Percentiles rank a stretch among this genome's conserved stretches.
phyloP scores from a whole-genome alignment of 2,888 invertebrate species.

The Ernsta delagoae region DNA sequence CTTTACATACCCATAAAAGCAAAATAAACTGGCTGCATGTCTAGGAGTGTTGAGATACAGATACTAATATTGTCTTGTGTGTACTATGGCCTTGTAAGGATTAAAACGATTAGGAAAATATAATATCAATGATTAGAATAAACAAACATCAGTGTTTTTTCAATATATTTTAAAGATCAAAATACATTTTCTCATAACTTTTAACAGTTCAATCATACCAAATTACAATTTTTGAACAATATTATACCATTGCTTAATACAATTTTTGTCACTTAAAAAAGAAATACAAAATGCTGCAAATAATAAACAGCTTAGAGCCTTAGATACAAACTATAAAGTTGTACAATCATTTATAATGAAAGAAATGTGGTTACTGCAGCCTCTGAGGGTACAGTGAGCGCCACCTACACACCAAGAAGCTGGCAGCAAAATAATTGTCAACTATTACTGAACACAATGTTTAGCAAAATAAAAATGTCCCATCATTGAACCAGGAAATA shows the following conservation, averaged over 20 bases:
- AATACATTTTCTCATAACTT: too few relatives aligned
- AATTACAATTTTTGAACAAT: conserved; percentile 57
- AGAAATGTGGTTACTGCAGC: conserved; percentile 38
- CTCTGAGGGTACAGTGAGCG: conserved; percentile 38
- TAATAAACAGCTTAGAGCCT: conserved; percentile 71
- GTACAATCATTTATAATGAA: conserved; percentile 38
- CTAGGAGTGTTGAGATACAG: too few relatives aligned
- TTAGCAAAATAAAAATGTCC: conserved; percentile 68
- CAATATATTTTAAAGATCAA: too few relatives aligned
- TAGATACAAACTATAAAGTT: conserved; percentile 31
- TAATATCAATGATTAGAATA: too few relatives aligned
- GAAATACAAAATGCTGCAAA: conserved; percentile 71
- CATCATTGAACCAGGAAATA: conserved; percentile 68
- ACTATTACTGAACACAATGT: conserved; percentile 52
- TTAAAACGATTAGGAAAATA: too few relatives aligned
- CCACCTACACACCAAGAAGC: conserved; percentile 41
- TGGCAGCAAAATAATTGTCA: conserved; percentile 57
- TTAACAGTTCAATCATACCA: too few relatives aligned
- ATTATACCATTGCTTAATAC: conserved; percentile 58
- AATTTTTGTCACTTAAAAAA: conserved; percentile 60
- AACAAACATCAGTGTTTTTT: too few relatives aligned
- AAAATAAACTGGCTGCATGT: too few relatives aligned
- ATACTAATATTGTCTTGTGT: too few relatives aligned
- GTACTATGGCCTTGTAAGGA: too few relatives aligned
- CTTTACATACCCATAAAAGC: too few relatives aligned